A percentile compares a stretch with the other conserved stretches of the same genome.
phyloP scores from a whole-genome alignment of 2,888 invertebrate species.

The Aromia moschata region DNA sequence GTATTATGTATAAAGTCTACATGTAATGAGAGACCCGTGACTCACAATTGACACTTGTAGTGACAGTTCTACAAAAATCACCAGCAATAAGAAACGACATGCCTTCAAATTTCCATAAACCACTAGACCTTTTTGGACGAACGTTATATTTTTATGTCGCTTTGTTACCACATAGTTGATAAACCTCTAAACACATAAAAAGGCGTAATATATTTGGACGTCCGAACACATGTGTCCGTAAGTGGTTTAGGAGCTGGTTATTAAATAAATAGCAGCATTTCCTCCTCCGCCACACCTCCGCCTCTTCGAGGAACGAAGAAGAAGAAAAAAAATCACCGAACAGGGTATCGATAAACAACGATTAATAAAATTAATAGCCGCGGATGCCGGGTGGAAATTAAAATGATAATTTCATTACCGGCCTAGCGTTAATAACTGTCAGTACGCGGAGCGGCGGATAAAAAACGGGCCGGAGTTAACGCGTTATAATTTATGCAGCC shows the following conservation, averaged over 20 bases:
- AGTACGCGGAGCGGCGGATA: constrained; percentile 32
- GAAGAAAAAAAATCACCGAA: constrained; percentile 1
- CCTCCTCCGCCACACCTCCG: constrained; percentile 11
- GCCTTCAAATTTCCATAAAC: too few relatives aligned
- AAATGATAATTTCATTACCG: constrained; percentile 28
- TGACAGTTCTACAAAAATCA: too few relatives aligned
- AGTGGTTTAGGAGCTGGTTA: background rate
- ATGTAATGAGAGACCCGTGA: too few relatives aligned
- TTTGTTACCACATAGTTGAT: too few relatives aligned
- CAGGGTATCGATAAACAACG: constrained; percentile 24
- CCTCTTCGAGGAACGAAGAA: background rate
- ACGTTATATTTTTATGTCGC: too few relatives aligned
- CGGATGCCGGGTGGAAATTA: constrained; percentile 23
- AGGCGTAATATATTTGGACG: too few relatives aligned
- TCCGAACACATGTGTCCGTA: too few relatives aligned
- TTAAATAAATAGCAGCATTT: constrained; percentile 6
- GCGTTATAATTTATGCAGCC: constrained; percentile 49
- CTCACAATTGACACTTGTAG: too few relatives aligned
- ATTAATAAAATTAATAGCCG: constrained; percentile 25
- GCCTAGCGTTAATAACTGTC: constrained; percentile 25
- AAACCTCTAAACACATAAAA: too few relatives aligned
- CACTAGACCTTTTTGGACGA: too few relatives aligned
- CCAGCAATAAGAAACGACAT: too few relatives aligned
- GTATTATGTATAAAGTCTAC: too few relatives aligned
- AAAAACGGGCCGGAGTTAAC: constrained; percentile 30